Conservation (phyloP, 1,140 invertebrate genomes). For the Bombyx mori region DNA sequence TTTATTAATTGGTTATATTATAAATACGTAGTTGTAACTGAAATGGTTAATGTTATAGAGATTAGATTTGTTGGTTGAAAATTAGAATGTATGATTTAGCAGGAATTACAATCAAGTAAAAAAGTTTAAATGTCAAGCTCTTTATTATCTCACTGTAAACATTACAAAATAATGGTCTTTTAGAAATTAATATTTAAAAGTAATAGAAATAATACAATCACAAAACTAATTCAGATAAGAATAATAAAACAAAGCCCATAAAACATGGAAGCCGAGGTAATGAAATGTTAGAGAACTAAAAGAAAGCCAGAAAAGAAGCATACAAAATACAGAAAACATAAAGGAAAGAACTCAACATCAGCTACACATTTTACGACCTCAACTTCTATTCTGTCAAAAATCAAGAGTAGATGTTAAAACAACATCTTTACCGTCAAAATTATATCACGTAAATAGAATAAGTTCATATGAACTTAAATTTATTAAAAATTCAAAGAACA, state of each 20-base stretch:
- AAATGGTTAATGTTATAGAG: too few relatives aligned
- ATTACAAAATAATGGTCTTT: constrained; percentile 22
- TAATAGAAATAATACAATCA: constrained; percentile 21
- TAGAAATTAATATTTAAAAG: constrained; percentile 24
- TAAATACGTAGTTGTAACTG: too few relatives aligned
- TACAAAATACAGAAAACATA: constrained; percentile 13
- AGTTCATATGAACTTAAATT: neutral
- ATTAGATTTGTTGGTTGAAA: too few relatives aligned
- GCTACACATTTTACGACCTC: constrained; percentile 54
- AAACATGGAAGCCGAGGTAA: constrained; percentile 55
- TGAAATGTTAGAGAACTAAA: constrained; percentile 34
- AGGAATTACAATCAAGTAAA: too few relatives aligned
- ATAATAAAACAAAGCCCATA: constrained; percentile 8
- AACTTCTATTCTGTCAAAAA: constrained; percentile 38
- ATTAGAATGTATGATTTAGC: too few relatives aligned
- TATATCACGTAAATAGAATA: too few relatives aligned
- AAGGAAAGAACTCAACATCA: constrained; percentile 8
- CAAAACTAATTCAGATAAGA: neutral
- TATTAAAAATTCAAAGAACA: neutral
- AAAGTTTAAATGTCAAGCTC: too few relatives aligned
- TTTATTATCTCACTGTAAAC: constrained; percentile 26
- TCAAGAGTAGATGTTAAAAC: constrained; percentile 26
- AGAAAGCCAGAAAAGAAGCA: constrained; percentile 7
- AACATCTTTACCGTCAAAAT: neutral
- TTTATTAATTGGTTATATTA: too few relatives aligned